A percentile compares a stretch with the other conserved stretches of the same genome.
Conservation (phyloP, 64 coral and sea anemone species). For the Dendronephthya gigantea region DNA sequence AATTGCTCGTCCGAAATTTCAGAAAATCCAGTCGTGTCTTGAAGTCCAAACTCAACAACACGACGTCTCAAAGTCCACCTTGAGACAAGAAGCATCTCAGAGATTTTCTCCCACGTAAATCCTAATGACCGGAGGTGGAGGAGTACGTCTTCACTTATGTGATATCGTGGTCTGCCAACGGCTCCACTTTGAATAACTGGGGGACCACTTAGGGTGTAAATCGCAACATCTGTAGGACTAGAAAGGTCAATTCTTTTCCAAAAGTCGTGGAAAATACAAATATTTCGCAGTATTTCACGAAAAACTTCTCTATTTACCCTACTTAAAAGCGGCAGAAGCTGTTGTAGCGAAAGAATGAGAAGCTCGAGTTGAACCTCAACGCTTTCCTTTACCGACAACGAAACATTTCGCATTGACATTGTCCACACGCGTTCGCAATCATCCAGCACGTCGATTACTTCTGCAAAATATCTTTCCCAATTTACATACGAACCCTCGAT, state of each 20-base stretch:
- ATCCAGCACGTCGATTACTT: background rate
- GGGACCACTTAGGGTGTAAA: background rate
- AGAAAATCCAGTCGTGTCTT: constrained; percentile 21
- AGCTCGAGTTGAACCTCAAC: background rate
- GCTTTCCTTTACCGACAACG: background rate
- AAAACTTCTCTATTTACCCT: background rate
- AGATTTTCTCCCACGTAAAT: constrained; percentile 27
- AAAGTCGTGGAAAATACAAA: background rate
- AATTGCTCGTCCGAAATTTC: constrained; percentile 16
- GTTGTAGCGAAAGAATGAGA: background rate
- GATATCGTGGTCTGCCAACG: constrained; percentile 23
- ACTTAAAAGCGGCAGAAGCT: background rate
- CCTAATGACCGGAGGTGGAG: constrained; percentile 23
- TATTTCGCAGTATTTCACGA: background rate
- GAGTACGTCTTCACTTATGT: constrained; percentile 24
- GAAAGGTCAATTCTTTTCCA: background rate
- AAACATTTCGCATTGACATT: background rate
- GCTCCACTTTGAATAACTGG: background rate
- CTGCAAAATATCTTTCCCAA: background rate
- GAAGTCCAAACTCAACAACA: constrained; percentile 29
- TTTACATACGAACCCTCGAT: background rate
- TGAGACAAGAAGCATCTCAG: constrained; percentile 44
- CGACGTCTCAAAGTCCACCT: constrained; percentile 33
- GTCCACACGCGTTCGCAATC: background rate
- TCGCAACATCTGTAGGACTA: background rate